Percentiles rank a stretch among this genome's conserved stretches.
phyloP scores from a whole-genome alignment of 2,113 vertebrate species.

The cattle (Bos taurus) region DNA sequence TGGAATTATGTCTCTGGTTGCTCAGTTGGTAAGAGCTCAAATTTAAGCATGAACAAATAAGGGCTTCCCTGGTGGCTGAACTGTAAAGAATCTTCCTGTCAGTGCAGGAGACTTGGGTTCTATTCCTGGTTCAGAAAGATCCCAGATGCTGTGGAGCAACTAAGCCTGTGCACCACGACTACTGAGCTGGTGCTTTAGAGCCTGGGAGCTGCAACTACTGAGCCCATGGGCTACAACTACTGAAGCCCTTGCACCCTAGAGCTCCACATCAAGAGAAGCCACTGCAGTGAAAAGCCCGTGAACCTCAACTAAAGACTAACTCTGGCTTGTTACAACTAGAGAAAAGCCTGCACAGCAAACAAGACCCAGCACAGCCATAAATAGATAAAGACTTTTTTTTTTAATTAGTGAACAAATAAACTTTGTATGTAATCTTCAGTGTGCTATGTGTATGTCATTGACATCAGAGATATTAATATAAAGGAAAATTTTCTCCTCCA shows the following conservation, averaged over 20 bases:
- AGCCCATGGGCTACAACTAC: background rate
- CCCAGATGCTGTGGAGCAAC: background rate
- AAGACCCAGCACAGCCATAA: background rate
- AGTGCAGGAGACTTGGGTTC: background rate
- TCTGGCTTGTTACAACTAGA: background rate
- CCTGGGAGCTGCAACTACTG: background rate
- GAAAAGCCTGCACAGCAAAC: background rate
- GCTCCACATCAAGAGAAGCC: background rate
- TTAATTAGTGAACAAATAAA: background rate
- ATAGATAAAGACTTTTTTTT: background rate
- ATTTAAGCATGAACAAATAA: background rate
- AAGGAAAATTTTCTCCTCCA: background rate
- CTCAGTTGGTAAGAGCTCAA: background rate
- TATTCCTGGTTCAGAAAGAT: background rate
- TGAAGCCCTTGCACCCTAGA: fast-evolving
- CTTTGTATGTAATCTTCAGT: background rate
- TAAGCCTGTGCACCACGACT: background rate
- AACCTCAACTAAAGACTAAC: background rate
- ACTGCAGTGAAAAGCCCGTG: background rate
- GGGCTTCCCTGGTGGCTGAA: background rate
- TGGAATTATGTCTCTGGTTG: background rate
- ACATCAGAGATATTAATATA: background rate
- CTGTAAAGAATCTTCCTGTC: background rate
- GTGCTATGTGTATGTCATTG: background rate
- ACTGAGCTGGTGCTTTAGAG: background rate